phyloP scores from a whole-genome alignment of 2,888 invertebrate species.

The Mesoligia furuncula region DNA sequence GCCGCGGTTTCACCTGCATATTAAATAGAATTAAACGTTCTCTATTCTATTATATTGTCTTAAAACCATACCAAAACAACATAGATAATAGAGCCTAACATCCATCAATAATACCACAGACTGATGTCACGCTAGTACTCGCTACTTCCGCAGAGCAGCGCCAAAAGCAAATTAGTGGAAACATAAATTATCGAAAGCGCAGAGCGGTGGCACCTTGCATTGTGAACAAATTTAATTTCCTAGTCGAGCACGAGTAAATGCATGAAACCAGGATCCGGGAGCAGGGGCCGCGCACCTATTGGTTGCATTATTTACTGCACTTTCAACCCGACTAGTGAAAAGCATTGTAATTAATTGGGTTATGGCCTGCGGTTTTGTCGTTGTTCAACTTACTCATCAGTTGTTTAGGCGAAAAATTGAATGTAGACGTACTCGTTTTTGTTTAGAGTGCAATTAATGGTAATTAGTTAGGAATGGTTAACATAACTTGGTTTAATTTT shows the following conservation, averaged over 20 bases:
- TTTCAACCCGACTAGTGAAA: conserved; percentile 74
- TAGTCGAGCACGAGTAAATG: conserved; percentile 75
- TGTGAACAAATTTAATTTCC: conserved; percentile 86
- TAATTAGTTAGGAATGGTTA: not conserved
- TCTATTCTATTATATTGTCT: not conserved
- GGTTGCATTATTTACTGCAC: conserved; percentile 83
- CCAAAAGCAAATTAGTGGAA: conserved; percentile 70
- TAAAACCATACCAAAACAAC: not conserved
- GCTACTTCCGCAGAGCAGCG: conserved; percentile 50
- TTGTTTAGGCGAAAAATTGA: conserved; percentile 51
- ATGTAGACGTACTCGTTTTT: not conserved
- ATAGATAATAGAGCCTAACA: not conserved
- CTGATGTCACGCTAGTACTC: conserved; percentile 7
- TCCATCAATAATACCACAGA: conserved; percentile 12
- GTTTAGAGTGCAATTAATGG: conserved; percentile 11
- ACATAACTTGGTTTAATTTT: not conserved
- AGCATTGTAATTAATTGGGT: conserved; percentile 82
- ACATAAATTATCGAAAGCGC: conserved; percentile 79
- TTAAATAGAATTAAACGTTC: not conserved
- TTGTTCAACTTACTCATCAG: conserved; percentile 62
- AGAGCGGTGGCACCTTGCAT: conserved; percentile 74
- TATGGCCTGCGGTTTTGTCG: conserved; percentile 74
- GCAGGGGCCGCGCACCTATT: conserved; percentile 65
- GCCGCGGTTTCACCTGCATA: too few relatives aligned
- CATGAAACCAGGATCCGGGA: conserved; percentile 70